Percentiles rank a stretch among this genome's conserved stretches.
phyloP scores from a whole-genome alignment of 2,797 vertebrate species.

The Okamejei kenojei region DNA sequence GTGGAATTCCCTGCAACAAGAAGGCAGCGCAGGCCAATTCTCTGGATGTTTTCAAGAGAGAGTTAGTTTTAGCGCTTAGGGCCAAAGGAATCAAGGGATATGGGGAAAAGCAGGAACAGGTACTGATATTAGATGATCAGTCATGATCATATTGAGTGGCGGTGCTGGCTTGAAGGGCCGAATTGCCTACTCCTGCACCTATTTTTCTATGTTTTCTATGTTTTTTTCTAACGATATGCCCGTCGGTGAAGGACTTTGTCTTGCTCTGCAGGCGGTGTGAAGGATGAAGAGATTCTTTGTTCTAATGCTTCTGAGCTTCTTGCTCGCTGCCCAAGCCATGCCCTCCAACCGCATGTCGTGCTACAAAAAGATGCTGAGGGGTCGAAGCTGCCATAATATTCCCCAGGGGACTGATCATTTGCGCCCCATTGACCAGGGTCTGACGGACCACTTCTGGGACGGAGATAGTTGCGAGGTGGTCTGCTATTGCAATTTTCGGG shows the following conservation, averaged over 20 bases:
- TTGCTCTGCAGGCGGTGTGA: not conserved
- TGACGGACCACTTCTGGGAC: constrained; percentile 65
- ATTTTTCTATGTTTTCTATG: too few species aligned
- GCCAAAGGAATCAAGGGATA: too few species aligned
- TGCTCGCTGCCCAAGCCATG: constrained; percentile 43
- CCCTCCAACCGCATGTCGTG: constrained; percentile 54
- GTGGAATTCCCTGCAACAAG: too few species aligned
- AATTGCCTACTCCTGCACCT: too few species aligned
- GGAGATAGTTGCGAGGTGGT: constrained; percentile 61
- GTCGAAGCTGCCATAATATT: constrained; percentile 55
- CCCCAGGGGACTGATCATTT: constrained; percentile 49
- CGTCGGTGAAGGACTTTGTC: not conserved
- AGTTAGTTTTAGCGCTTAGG: too few species aligned
- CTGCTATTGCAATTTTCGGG: constrained; percentile 66
- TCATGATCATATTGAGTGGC: too few species aligned
- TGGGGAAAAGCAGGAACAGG: too few species aligned
- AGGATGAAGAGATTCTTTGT: constrained; percentile 48
- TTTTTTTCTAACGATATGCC: not conserved
- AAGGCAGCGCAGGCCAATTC: too few species aligned
- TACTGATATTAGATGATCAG: too few species aligned
- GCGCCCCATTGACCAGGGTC: constrained; percentile 43
- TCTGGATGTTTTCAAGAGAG: too few species aligned
- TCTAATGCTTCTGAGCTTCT: constrained; percentile 49
- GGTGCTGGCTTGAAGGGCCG: too few species aligned
- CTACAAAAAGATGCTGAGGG: constrained; percentile 59